phyloP scores from a whole-genome alignment of 2,113 vertebrate genomes.

The Abramis brama region DNA sequence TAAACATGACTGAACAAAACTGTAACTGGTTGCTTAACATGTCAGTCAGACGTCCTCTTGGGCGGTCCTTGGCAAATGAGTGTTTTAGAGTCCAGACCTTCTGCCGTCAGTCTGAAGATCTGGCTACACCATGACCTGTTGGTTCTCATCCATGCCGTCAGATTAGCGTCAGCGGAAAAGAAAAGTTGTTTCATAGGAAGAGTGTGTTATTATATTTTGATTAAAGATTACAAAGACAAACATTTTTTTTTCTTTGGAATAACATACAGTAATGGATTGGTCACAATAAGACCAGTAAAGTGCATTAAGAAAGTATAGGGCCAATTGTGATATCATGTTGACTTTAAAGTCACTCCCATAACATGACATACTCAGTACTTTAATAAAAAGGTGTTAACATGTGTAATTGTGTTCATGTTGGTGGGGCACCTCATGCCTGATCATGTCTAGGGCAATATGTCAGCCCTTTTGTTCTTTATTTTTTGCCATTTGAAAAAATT shows the following conservation, averaged over 20 bases:
- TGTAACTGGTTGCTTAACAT: no score
- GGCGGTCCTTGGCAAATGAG: no score
- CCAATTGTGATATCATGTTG: neutral
- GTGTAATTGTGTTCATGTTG: neutral
- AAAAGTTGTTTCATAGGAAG: constrained; percentile 1
- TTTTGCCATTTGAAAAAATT: no score
- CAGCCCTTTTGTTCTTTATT: neutral
- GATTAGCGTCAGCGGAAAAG: neutral
- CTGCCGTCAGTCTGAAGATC: no score
- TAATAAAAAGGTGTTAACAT: neutral
- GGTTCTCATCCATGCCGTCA: neutral
- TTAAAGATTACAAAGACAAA: constrained; percentile 4
- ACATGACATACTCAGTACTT: neutral
- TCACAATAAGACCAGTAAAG: neutral
- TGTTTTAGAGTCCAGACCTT: no score
- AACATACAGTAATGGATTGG: neutral
- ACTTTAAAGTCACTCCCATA: neutral
- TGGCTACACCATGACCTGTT: neutral
- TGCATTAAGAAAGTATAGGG: constrained; percentile 1
- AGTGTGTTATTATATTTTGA: neutral
- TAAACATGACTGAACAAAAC: no score
- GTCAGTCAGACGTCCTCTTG: no score
- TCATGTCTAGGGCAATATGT: neutral
- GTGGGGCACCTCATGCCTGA: neutral
- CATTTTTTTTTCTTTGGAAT: neutral